Conservation (phyloP, 1,140 invertebrate genomes). For the Bradynema listronoti region DNA sequence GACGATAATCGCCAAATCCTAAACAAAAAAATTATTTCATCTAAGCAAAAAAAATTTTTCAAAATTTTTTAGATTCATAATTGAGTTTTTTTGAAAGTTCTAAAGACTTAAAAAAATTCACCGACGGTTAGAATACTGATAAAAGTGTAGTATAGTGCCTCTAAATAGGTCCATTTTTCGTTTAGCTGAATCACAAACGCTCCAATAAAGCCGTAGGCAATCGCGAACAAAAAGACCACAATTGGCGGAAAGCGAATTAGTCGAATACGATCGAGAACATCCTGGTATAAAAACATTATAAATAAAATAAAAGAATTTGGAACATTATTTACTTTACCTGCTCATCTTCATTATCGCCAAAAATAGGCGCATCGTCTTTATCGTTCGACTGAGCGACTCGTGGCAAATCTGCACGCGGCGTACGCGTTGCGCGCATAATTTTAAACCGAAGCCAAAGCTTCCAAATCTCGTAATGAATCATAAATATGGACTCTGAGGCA, state of each 20-base stretch:
- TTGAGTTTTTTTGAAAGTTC: conserved; percentile 4
- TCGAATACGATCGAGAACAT: conserved; percentile 48
- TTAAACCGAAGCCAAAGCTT: conserved; percentile 45
- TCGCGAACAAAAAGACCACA: conserved; percentile 51
- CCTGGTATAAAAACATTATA: conserved; percentile 33
- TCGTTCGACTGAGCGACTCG: conserved; percentile 17
- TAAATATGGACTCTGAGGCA: conserved; percentile 40
- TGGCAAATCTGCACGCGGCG: too few species aligned
- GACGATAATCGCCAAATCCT: conserved; percentile 56
- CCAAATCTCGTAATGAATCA: conserved; percentile 50
- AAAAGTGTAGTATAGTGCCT: conserved; percentile 55
- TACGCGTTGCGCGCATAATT: conserved; percentile 27
- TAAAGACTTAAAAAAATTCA: conserved; percentile 18
- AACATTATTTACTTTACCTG: too few species aligned
- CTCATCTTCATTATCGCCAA: conserved; percentile 53
- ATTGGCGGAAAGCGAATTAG: conserved; percentile 54
- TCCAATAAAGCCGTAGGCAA: conserved; percentile 52
- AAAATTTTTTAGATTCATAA: neutral
- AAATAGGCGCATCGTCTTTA: conserved; percentile 38
- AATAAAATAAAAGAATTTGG: too few species aligned
- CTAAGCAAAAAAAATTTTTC: neutral
- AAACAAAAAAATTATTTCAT: conserved; percentile 3
- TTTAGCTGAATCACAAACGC: conserved; percentile 47
- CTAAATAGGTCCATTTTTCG: conserved; percentile 51
- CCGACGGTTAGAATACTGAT: conserved; percentile 56